Base-by-base conservation (phyloP, 2,888 invertebrate species). In the Hirtodrosophila alboralis region DNA sequence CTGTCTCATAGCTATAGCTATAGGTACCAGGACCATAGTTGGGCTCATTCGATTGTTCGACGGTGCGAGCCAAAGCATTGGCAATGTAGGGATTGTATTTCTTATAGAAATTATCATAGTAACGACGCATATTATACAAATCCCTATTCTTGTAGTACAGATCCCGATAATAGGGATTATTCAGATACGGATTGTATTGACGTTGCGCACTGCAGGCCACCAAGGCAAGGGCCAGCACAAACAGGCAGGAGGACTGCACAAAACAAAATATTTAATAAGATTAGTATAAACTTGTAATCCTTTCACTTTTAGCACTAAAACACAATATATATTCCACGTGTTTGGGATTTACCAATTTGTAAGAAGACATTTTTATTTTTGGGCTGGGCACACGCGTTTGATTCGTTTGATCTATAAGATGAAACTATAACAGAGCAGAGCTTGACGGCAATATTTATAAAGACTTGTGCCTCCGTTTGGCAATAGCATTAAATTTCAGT, bases 1-100 rank as follows among this genome's bases (percentile, higher is more conserved):
- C 89, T 1, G 90, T 90, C 61, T 90, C 88, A 23, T 81, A 89
- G 31, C 59, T 75, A 43, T 88, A 89, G 23, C 71, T 6, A 37
- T 88, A 89, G 27, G 56, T 56, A 1, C 89, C 89, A 0, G 69
- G 13, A 21, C 88, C 83, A 1, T 57, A 57, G 23, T 77, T 78
- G 10, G 71, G 61, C 3, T 79, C 56, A 21, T 74, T 60, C 1
- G 73, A 53, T 18, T 88, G 80, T 9, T 70, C 66, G 21, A 89
- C 49, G 18, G 83, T 81, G 10, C 87, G 81, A 1, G 89, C 88
- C 5, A 75, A 33, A 2, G 74, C 73, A 9, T 77, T 75, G 30
- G 63, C 69, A 23, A 87, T 77, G 43, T 54, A 67, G 1, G 87
- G 84, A 54, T 84, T 87, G 69, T 87, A 88, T 10, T 78, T 71